Conservation (phyloP, 2,797 vertebrate species). For the Astyanax mexicanus region DNA sequence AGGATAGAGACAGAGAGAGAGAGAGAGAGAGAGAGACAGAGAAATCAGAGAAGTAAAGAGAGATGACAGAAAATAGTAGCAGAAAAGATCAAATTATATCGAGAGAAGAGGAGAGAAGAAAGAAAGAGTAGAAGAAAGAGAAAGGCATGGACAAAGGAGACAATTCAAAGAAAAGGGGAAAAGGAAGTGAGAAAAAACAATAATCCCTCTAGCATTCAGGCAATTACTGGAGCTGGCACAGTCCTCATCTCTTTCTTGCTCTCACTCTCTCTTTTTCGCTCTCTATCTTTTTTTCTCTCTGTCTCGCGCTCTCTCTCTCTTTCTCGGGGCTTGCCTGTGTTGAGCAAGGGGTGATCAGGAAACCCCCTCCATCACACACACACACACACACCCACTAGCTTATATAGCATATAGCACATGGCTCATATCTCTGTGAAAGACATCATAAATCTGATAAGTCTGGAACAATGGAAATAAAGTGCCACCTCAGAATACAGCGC, state of each 20-base stretch:
- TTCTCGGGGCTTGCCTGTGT: neutral
- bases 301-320: slow-evolving; percentile 39
- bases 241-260: slow-evolving; percentile 34
- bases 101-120: slow-evolving; percentile 33
- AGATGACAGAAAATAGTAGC: neutral
- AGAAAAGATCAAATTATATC: slow-evolving; percentile 43
- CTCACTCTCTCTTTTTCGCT: slow-evolving; percentile 43
- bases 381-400: neutral
- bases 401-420: slow-evolving; percentile 54
- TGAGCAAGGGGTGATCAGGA: neutral
- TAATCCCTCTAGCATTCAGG: slow-evolving; percentile 54
- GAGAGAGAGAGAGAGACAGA: neutral
- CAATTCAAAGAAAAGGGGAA: neutral
- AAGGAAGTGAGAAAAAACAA: slow-evolving; percentile 39
- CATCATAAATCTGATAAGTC: neutral
- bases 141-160: too few species aligned
- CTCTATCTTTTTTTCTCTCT: too few species aligned
- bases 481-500: too few species aligned
- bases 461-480: neutral
- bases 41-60: neutral
- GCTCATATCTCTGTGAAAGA: neutral
- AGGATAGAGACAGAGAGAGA: neutral
- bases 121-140: too few species aligned
- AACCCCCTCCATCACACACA: slow-evolving; percentile 12
- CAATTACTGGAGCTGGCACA: slow-evolving; percentile 54